Base-by-base conservation (phyloP, 1,140 invertebrate species). In the Spodoptera litura region DNA sequence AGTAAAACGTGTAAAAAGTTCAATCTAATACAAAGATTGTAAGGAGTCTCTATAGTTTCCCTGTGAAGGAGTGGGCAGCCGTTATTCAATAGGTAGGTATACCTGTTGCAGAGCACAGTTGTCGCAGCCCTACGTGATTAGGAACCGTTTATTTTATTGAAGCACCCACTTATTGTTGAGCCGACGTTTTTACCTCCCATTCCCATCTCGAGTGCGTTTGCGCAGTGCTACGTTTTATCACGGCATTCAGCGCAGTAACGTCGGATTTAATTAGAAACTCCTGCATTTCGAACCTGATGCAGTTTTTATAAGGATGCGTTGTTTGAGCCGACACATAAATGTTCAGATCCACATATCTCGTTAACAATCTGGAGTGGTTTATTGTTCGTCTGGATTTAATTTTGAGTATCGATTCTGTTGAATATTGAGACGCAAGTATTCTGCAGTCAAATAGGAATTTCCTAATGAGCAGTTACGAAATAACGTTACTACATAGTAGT, bases 121-220 rank as follows among this genome's bases (percentile, higher is more conserved):
- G 78, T 49, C 25, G 62, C 61, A 82, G 68, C 78, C 78, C 79
- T 78, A 81, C 64, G 78, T 72, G 87, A 89, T 89, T 89, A 89
- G 86, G 82, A 78, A 86, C 81, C 83, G 85, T 85, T 88, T 87
- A 88, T 83, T 91, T 89, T 89, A 90, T 87, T 88, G 88, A 90
- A 85, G 85, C 86, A 81, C 85, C 83, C 81, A 89, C 86, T 85
- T 88, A 85, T 85, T 84, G 82, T 80, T 70, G 70, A 83, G 81
- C 59, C 52, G 78, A 68, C 66, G 38, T 88, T 88, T 90, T 88
- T 86, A 74, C 73, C 78, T 68, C 66, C 53, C 78, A 78, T 79
- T 72, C 79, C 83, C 82, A 72, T 85, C 81, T 82, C 68, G 68
- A 81, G 81, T 83, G 66, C 82, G 73, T 79, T 78, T 61, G 81